These are phyloP conservation scores for Psephotus haematonotus DNA, from an alignment of 2,113 vertebrate genomes.

Conservation along the genomic window DNA sequence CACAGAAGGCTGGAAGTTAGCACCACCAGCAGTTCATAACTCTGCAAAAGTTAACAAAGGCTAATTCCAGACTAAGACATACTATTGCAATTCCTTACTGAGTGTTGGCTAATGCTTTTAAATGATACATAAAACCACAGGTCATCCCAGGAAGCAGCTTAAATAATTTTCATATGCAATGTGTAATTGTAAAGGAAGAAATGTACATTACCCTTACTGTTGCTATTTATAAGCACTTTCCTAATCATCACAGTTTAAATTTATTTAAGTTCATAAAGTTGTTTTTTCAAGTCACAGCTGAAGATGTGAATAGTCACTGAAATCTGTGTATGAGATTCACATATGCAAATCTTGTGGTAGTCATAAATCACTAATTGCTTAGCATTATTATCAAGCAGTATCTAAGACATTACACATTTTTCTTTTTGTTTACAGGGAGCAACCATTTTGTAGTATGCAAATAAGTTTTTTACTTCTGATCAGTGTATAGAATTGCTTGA, in stretches of 20 bases:
- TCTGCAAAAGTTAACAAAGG: neutral
- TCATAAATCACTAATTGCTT: neutral
- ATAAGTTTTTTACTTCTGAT: neutral
- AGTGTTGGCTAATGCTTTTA: neutral
- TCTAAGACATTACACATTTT: neutral
- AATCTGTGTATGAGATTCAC: neutral
- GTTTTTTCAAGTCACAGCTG: neutral
- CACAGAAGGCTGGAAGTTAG: neutral
- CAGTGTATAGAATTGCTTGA: neutral
- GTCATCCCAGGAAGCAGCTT: neutral
- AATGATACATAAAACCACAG: neutral
- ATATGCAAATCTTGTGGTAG: neutral
- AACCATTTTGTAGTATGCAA: neutral
- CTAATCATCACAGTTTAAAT: neutral
- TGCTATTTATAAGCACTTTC: neutral
- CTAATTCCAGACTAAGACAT: neutral
- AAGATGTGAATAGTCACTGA: neutral
- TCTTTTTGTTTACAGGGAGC: neutral
- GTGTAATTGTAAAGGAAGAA: neutral
- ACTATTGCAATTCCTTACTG: neutral
- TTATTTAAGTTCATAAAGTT: neutral
- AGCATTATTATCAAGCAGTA: neutral
- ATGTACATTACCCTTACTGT: neutral
- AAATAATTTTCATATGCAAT: neutral
- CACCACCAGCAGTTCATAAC: neutral